phyloP scores from a whole-genome alignment of 2,888 invertebrate genomes.

The Cheilosia urbana region DNA sequence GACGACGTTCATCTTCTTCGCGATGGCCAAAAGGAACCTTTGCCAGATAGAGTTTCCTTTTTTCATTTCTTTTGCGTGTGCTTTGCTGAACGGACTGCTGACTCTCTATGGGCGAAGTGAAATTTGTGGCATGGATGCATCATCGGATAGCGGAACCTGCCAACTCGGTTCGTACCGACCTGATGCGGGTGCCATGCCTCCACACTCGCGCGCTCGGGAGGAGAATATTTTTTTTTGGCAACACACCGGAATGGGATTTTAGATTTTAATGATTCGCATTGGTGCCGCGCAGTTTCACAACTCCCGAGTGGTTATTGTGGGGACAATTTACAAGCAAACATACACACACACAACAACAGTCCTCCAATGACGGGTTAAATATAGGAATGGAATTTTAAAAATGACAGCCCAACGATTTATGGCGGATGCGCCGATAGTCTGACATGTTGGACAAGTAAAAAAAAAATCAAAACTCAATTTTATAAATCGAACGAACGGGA shows the following conservation, averaged over 20 bases:
- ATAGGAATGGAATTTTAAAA: slow-evolving; percentile 75
- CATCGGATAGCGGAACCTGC: slow-evolving; percentile 72
- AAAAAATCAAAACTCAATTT: slow-evolving; percentile 74
- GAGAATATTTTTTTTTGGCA: slow-evolving; percentile 51
- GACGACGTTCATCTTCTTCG: slow-evolving; percentile 66
- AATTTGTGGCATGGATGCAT: slow-evolving; percentile 68
- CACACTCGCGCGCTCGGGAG: slow-evolving; percentile 14
- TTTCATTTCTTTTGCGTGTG: background rate
- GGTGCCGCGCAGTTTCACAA: slow-evolving; percentile 1
- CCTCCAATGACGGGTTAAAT: slow-evolving; percentile 42
- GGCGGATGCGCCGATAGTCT: slow-evolving; percentile 71
- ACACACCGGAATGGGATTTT: slow-evolving; percentile 38
- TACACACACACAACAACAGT: background rate
- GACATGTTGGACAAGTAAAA: slow-evolving; percentile 60
- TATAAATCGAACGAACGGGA: slow-evolving; percentile 69
- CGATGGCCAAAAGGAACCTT: slow-evolving; percentile 44
- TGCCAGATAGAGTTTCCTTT: background rate
- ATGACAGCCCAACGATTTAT: slow-evolving; percentile 73
- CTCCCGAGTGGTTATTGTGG: background rate
- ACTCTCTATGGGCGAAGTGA: slow-evolving; percentile 47
- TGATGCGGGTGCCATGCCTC: slow-evolving; percentile 30
- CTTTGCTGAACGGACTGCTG: background rate
- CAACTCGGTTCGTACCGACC: slow-evolving; percentile 43
- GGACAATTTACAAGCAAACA: slow-evolving; percentile 2
- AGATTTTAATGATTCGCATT: slow-evolving; percentile 70